Evolutionary conservation across 2,888 invertebrate genomes (phyloP), one percentile per base, ranked within the genome.

Genomic region (Julus scanicus): DNA sequence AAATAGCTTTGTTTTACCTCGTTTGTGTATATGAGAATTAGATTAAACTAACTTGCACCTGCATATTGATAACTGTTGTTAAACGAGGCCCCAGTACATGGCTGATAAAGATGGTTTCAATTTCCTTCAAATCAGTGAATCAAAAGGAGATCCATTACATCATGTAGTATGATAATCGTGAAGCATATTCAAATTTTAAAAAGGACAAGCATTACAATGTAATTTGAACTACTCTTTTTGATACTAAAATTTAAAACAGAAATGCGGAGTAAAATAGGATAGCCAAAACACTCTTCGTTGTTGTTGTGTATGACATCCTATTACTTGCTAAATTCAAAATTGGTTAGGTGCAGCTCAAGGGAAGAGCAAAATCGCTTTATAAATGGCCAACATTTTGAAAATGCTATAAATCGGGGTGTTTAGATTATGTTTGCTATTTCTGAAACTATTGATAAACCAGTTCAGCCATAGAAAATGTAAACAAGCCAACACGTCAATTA

Each of bases 21-120:
- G 29, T 71, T 71, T 71, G 29, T 71, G 71, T 71, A 71, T 1
- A 71, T 71, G 29, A 71, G 29, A 71, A 71, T 71, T 71, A 71
- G 71, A 29, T 71, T 29, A 29, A 20, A 71, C 29, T 5, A 9
- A 71, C 20, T 29, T 29, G 29, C 20, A 71, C 71, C 29, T 71
- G 8, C 2, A 0, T 71, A 9, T 71, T 71, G 29, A 71, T 11
- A 71, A 29, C 9, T 29, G 71, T 71, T 29, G 20, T 1, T 71
- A 29, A 71, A 63, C 9, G n/a, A 4, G 29, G 71, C 71, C 29
- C 71, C 71, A 71, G 71, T 71, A n/a, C 20, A 71, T n/a, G 5
- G 29, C 11, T 11, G 71, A 29, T 29, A 29, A 29, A 71, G 29
- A 71, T 71, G 29, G 11, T 71, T 71, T 20, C 71, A 2, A 71